Evolutionary conservation across 2,797 vertebrate species (phyloP).

Genomic region (Esox masquinongy): DNA sequence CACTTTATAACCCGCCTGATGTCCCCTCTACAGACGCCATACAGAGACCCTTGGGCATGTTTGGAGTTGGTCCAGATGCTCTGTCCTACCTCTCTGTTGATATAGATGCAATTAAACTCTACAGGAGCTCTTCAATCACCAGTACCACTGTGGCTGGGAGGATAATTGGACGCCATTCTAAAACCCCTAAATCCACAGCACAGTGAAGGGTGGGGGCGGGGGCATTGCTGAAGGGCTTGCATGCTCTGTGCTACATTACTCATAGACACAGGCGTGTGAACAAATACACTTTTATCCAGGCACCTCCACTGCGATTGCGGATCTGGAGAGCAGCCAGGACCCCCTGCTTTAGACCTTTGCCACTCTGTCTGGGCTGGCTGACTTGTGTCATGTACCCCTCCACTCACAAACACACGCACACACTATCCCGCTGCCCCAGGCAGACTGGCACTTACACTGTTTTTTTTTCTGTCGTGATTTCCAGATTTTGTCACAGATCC

Average conservation of each 20-base stretch:
- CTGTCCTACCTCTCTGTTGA: neutral
- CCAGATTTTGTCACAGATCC: neutral
- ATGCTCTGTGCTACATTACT: neutral
- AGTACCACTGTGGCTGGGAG: neutral
- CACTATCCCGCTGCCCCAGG: neutral
- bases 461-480: neutral
- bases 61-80: neutral
- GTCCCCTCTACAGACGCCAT: neutral
- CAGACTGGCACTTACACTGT: neutral
- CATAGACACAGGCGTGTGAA: neutral
- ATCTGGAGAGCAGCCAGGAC: neutral
- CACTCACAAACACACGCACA: neutral
- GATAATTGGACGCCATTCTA: neutral
- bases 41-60: neutral
- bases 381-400: neutral
- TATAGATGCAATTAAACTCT: slow-evolving; percentile 1
- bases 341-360: neutral
- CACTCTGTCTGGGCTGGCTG: neutral
- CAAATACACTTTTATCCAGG: neutral
- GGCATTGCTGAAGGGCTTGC: neutral
- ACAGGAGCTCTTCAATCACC: slow-evolving; percentile 3
- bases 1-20: neutral
- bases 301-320: neutral
- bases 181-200: neutral
- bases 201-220: neutral